Base-by-base conservation (phyloP, 2,888 invertebrate species). In the Parnassius apollo region DNA sequence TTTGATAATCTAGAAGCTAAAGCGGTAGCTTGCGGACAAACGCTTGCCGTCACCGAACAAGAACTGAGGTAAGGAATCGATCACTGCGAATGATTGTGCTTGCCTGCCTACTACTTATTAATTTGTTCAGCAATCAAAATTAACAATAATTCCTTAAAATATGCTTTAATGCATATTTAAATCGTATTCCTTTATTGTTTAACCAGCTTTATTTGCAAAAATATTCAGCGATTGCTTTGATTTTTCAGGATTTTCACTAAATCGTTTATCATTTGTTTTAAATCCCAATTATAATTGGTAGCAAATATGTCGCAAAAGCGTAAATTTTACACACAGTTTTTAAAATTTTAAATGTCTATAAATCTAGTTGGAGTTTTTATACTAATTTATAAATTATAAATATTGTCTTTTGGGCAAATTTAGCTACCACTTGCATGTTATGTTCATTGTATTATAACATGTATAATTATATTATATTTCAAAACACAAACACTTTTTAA, bases 381-480 rank as follows among this genome's bases (percentile, higher is more conserved):
- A 67, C 55, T 65, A 63, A 66, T 65, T 65, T 8, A 9, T 13
- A 67, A 66, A 70, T 68, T 65, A 59, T 8, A 51, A 35, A 85
- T 89, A 86, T 81, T 79, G 89, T 86, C 88, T 90, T 89, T 91
- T 90, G 91, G 88, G 85, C 82, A 72, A 80, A 86, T 88, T 88
- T 82, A 81, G 88, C 91, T 91, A 88, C 91, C 88, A 81, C 62
- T 52, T 61, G 86, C 85, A 86, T 84, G 85, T 68, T 22, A n/a
- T 18, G 42, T 25, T 2, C 35, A 52, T 53, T 44, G 44, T 44
- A 11, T 52, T 50, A 42, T 52, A 44, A 22, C 42, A 9, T 44
- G 8, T 10, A 11, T 44, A 44, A 9, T 11, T 53, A 12, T 10
- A 35, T 44, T n/a, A 8, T 42, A 12, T 12, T 53, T 42, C 53